Evolutionary conservation across 2,113 vertebrate species (phyloP).

Genomic region (Castor canadensis): DNA sequence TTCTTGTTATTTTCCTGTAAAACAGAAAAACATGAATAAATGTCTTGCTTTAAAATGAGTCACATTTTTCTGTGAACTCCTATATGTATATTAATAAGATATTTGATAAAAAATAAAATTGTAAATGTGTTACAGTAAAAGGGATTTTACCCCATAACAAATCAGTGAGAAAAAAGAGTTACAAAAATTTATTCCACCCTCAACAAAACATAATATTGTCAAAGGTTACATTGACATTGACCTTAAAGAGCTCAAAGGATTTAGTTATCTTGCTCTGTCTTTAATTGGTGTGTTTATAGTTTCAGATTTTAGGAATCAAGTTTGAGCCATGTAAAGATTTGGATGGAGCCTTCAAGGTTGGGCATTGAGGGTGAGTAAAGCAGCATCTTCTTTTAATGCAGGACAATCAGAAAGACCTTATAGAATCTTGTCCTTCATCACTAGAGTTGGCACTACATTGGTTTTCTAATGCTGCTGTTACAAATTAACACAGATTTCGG

Average conservation of each 20-base stretch:
- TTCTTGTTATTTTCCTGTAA: constrained; percentile 19
- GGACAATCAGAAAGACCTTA: not conserved
- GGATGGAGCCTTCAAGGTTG: not conserved
- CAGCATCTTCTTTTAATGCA: not conserved
- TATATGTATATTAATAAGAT: not conserved
- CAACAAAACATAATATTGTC: not conserved
- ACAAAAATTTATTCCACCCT: not conserved
- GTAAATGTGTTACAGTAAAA: not conserved
- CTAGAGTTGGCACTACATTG: not conserved
- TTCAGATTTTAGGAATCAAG: not conserved
- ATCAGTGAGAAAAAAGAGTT: not conserved
- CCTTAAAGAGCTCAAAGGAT: not conserved
- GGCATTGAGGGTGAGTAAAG: fast-evolving
- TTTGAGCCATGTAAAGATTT: not conserved
- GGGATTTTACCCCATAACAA: not conserved
- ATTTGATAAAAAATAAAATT: not conserved
- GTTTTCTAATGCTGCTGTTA: not conserved
- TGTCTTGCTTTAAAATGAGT: not conserved
- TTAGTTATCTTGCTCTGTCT: not conserved
- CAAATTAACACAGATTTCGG: not conserved
- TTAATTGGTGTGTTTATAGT: not conserved
- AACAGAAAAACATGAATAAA: constrained; percentile 7
- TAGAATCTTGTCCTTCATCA: not conserved
- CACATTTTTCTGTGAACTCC: not conserved
- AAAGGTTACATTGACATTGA: not conserved